A percentile compares a stretch with the other conserved stretches of the same genome.
Conservation (phyloP, 2,888 invertebrate genomes). For the Opisthograptis luteolata region DNA sequence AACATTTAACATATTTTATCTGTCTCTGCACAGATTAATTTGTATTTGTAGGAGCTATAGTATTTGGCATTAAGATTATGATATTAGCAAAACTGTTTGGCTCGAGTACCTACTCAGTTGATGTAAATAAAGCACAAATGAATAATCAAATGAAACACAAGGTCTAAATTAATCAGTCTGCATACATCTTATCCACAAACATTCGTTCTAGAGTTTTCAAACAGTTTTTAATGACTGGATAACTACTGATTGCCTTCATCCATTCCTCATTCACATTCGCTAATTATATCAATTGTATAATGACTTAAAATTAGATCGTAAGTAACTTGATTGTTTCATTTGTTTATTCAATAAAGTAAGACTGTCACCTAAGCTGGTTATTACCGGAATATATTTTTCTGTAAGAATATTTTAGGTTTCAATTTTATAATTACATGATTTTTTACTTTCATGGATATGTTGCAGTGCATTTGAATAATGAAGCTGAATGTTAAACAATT, state of each 20-base stretch:
- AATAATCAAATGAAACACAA: constrained; percentile 17
- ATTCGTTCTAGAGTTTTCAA: no score
- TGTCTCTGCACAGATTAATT: no score
- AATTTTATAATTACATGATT: no score
- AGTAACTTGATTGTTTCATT: constrained; percentile 6
- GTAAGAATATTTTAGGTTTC: not conserved
- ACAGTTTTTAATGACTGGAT: no score
- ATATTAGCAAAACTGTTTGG: no score
- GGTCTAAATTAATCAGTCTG: not conserved
- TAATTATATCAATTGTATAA: not conserved
- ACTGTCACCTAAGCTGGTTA: constrained; percentile 6
- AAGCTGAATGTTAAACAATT: not conserved
- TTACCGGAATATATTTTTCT: constrained; percentile 3
- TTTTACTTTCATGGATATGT: no score
- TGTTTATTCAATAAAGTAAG: constrained; percentile 10
- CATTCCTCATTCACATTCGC: not conserved
- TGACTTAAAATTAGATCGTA: no score
- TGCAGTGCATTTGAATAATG: not conserved
- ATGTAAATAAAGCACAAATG: constrained; percentile 6
- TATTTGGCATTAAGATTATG: no score
- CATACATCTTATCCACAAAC: no score
- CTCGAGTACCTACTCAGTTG: not conserved
- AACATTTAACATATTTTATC: no score
- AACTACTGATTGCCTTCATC: not conserved
- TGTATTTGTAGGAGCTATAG: no score